Conservation (phyloP, 2,797 vertebrate species). For the Spinus olivaceus region DNA sequence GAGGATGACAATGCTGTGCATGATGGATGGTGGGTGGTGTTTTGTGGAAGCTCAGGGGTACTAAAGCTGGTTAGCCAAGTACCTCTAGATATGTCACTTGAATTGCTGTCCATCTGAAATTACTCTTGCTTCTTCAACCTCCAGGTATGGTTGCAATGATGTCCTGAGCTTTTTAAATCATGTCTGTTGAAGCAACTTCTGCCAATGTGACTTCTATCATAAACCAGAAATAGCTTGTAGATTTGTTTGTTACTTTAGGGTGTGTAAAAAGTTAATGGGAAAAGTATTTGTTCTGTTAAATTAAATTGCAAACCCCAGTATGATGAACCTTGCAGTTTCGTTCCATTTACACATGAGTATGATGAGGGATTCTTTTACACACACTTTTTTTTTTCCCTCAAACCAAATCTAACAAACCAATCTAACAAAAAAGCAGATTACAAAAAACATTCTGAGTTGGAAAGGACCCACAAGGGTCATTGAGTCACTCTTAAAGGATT, state of each 20-base stretch:
- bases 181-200: background rate
- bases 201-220: background rate
- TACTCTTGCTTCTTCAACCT: background rate
- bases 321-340: background rate
- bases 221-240: background rate
- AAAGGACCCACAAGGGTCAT: background rate
- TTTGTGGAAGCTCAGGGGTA: background rate
- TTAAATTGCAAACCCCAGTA: background rate
- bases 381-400: background rate
- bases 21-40: background rate
- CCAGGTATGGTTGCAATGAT: background rate
- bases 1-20: background rate
- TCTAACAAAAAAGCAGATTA: background rate
- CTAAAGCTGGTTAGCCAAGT: background rate
- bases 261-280: background rate
- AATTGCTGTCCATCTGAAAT: background rate
- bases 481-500: background rate
- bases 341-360: background rate
- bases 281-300: background rate
- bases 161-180: background rate
- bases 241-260: background rate
- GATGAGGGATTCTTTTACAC: background rate
- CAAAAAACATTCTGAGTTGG: background rate
- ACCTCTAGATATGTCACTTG: background rate
- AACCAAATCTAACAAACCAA: background rate